These are phyloP conservation scores for Pyxicephalus adspersus DNA, from an alignment of 2,113 vertebrate genomes.

Conservation along the genomic window DNA sequence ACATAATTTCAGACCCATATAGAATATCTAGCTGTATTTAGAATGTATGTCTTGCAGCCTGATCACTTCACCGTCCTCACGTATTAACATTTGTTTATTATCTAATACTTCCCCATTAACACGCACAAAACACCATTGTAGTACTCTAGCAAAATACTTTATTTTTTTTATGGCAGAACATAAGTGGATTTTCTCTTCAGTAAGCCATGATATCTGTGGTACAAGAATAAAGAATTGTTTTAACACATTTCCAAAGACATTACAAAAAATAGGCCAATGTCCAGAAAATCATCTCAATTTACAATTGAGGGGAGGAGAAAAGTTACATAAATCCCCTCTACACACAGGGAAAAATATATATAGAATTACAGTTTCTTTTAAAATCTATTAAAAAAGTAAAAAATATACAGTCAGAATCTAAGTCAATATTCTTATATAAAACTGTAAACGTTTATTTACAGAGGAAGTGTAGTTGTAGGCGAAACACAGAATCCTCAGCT, in stretches of 20 bases:
- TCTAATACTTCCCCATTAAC: background rate
- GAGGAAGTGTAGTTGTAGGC: conserved; percentile 78
- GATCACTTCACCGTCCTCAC: too few relatives aligned
- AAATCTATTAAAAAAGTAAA: conserved; percentile 87
- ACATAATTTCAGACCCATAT: too few relatives aligned
- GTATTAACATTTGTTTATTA: too few relatives aligned
- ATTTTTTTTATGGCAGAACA: conserved; percentile 79
- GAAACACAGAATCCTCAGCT: conserved; percentile 77
- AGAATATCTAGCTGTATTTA: too few relatives aligned
- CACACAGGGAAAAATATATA: conserved; percentile 77
- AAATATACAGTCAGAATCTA: conserved; percentile 87
- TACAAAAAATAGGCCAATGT: conserved; percentile 68
- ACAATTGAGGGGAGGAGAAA: conserved; percentile 61
- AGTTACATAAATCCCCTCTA: conserved; percentile 71
- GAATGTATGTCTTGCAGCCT: too few relatives aligned
- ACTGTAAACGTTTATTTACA: conserved; percentile 89
- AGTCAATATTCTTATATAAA: conserved; percentile 79
- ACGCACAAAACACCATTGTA: conserved; percentile 61
- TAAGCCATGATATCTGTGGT: conserved; percentile 75
- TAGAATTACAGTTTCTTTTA: conserved; percentile 78
- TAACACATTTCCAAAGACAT: conserved; percentile 73
- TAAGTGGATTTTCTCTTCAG: conserved; percentile 69
- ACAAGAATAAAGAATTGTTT: conserved; percentile 79
- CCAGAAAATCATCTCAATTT: conserved; percentile 78
- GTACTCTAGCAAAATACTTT: conserved; percentile 84